These are phyloP conservation scores for Diglossa cyanea DNA, from an alignment of 2,797 vertebrate genomes.

Conservation along the genomic window DNA sequence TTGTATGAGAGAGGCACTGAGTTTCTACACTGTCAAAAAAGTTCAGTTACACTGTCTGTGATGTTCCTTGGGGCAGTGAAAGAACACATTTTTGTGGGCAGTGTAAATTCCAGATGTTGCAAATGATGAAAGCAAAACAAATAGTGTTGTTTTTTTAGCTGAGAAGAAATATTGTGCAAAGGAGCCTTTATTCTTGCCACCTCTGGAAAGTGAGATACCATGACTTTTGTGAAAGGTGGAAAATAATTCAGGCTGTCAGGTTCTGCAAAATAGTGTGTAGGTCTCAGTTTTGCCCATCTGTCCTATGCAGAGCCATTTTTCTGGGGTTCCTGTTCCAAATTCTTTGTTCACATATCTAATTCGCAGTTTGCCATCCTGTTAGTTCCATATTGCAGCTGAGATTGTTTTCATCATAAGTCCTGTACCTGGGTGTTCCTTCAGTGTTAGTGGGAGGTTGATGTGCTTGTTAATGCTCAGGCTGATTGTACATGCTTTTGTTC, in stretches of 20 bases:
- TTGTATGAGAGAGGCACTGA: background rate
- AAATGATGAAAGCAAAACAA: background rate
- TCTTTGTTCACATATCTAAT: background rate
- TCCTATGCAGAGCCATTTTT: background rate
- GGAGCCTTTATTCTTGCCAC: background rate
- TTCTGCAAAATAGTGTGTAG: background rate
- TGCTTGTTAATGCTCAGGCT: background rate
- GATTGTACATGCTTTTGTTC: background rate
- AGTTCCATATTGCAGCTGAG: background rate
- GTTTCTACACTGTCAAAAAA: background rate
- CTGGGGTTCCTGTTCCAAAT: background rate
- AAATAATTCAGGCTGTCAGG: background rate
- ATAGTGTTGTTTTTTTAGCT: background rate
- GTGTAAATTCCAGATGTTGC: background rate
- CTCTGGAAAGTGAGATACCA: background rate
- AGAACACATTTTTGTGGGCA: background rate
- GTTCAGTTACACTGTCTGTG: accelerated
- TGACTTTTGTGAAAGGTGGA: background rate
- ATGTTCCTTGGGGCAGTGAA: background rate
- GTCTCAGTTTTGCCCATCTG: background rate
- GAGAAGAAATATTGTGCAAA: background rate
- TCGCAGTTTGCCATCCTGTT: background rate
- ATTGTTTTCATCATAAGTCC: background rate
- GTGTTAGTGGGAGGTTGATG: background rate
- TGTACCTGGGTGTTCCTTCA: background rate